Conservation (phyloP, 1,140 invertebrate genomes). For the Bombus waltoni region DNA sequence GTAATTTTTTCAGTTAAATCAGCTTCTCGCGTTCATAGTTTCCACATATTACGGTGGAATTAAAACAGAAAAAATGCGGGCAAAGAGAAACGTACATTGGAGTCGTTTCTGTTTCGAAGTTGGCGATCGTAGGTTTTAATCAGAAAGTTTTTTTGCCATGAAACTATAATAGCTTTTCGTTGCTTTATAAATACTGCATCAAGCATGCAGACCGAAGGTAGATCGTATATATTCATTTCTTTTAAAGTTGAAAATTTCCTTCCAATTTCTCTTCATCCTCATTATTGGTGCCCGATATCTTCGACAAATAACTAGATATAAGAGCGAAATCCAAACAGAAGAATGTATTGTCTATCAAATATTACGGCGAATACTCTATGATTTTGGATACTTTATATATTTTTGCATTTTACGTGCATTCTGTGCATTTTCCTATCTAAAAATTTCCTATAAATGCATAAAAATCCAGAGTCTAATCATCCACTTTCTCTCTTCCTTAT, state of each 20-base stretch:
- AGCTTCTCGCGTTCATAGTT: conserved; percentile 8
- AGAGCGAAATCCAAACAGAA: too few relatives aligned
- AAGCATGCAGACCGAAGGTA: not conserved
- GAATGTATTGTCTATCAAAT: too few relatives aligned
- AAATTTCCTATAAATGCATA: too few relatives aligned
- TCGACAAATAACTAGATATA: not conserved
- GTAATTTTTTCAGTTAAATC: conserved; percentile 2
- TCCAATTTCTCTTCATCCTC: not conserved
- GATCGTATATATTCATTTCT: not conserved
- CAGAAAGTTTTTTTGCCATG: conserved; percentile 9
- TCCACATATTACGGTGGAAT: conserved; percentile 1
- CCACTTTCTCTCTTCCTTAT: not conserved
- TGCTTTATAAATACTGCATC: conserved; percentile 16
- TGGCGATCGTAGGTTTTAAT: conserved; percentile 35
- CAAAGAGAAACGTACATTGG: not conserved
- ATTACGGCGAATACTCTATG: too few relatives aligned
- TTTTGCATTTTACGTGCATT: too few relatives aligned
- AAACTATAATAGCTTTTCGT: conserved; percentile 15
- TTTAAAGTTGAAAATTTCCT: not conserved
- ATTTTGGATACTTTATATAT: too few relatives aligned
- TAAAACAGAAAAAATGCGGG: not conserved
- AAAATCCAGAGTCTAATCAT: too few relatives aligned
- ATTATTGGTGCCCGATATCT: not conserved
- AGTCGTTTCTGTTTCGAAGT: conserved; percentile 15
- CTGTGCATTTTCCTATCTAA: too few relatives aligned